Percentiles rank a stretch among this genome's conserved stretches.
Conservation (phyloP, 1,140 invertebrate genomes). For the Bicyclus anynana region DNA sequence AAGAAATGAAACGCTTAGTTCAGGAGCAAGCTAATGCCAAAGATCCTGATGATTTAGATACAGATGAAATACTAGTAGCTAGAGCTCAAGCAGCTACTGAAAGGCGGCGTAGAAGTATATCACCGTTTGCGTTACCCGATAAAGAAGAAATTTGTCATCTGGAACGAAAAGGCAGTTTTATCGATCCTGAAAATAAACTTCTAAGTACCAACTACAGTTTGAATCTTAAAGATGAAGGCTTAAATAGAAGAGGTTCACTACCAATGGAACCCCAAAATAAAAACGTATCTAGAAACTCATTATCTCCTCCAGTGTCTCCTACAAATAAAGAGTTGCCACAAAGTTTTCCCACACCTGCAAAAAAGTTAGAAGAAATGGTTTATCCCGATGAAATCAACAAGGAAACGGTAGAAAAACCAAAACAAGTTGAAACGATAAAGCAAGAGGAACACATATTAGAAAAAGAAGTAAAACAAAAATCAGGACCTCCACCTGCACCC, state of each 20-base stretch:
- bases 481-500: slow-evolving; percentile 32
- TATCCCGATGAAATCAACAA: slow-evolving; percentile 55
- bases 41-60: slow-evolving; percentile 71
- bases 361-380: slow-evolving; percentile 59
- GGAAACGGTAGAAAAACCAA: slow-evolving; percentile 34
- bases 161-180: slow-evolving; percentile 72
- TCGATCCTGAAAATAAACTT: slow-evolving; percentile 72
- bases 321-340: slow-evolving; percentile 52
- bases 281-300: slow-evolving; percentile 37
- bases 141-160: slow-evolving; percentile 51
- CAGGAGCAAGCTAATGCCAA: slow-evolving; percentile 61
- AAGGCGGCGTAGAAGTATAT: slow-evolving; percentile 71
- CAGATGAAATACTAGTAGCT: slow-evolving; percentile 65
- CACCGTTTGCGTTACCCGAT: slow-evolving; percentile 70
- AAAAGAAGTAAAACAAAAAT: slow-evolving; percentile 38
- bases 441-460: slow-evolving; percentile 44
- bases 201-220: slow-evolving; percentile 65
- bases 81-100: slow-evolving; percentile 64
- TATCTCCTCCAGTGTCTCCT: slow-evolving; percentile 54
- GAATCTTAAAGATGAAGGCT: slow-evolving; percentile 64
- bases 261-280: slow-evolving; percentile 35
- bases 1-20: slow-evolving; percentile 72
- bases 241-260: slow-evolving; percentile 44
- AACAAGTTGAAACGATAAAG: slow-evolving; percentile 41
- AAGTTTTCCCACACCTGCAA: slow-evolving; percentile 47